A percentile compares a stretch with the other conserved stretches of the same genome.
phyloP scores from a whole-genome alignment of 2,797 vertebrate species.

The Pseudochromis fuscus region DNA sequence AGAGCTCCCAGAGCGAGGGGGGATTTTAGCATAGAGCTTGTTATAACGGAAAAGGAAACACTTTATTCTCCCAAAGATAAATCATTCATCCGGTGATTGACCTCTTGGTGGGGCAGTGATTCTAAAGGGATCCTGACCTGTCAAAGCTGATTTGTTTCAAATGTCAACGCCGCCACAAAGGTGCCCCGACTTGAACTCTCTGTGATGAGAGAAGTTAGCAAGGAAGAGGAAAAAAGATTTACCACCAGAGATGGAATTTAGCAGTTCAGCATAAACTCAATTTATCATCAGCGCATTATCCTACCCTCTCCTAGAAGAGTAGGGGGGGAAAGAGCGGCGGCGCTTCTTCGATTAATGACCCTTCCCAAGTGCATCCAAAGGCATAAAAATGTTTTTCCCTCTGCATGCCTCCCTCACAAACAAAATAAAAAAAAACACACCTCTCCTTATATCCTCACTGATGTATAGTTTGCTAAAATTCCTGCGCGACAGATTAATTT shows the following conservation, averaged over 20 bases:
- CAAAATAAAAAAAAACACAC: conserved; percentile 55
- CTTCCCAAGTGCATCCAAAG: conserved; percentile 77
- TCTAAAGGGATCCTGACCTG: conserved; percentile 78
- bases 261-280: conserved; percentile 84
- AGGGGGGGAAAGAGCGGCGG: conserved; percentile 55
- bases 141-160: conserved; percentile 87
- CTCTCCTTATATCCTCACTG: conserved; percentile 70
- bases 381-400: conserved; percentile 58
- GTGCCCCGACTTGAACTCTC: conserved; percentile 54
- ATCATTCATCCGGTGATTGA: conserved; percentile 78
- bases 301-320: conserved; percentile 79
- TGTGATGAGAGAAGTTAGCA: conserved; percentile 79
- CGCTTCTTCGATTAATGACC: conserved; percentile 85
- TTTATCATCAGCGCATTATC: conserved; percentile 87
- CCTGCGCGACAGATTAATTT: conserved; percentile 27
- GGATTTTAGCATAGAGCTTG: conserved; percentile 46
- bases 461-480: conserved; percentile 42
- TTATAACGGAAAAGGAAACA: conserved; percentile 45
- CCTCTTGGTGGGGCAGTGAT: conserved; percentile 80
- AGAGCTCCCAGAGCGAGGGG: conserved; percentile 2
- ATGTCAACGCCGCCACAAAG: conserved; percentile 79
- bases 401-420: conserved; percentile 55
- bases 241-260: conserved; percentile 85
- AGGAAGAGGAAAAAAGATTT: conserved; percentile 80
- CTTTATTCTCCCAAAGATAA: conserved; percentile 60